Base-by-base conservation (phyloP, 2,888 invertebrate species). In the Conchocele bisecta region DNA sequence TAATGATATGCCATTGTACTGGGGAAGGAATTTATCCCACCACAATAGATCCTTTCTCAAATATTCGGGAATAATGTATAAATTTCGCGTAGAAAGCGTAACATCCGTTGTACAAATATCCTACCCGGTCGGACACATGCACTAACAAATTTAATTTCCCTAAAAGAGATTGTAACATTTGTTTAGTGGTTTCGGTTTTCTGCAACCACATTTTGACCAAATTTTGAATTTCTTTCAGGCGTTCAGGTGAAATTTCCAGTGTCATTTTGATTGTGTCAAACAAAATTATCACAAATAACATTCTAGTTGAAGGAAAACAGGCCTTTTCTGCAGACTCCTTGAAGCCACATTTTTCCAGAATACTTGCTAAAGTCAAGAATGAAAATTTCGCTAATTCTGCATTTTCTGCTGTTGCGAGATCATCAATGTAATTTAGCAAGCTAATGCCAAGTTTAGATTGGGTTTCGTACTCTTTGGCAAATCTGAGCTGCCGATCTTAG, bases 371-470 rank as follows among this genome's bases (percentile, higher is more conserved):
- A 9, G 39, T 50, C 50, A 13, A 1, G 33, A 29, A 51, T 11
- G 42, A 29, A 20, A 61, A 53, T 29, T 20, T 3, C 20, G 53
- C 61, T 24, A 22, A 2, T 20, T 61, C 51, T 26, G 28, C 29
- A 22, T 6, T 50, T 51, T 61, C 53, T 6, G 29, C 48, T 7
- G 46, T 26, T 20, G 42, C 42, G 6, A 42, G n/a, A 42, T 42
- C 42, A 42, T 42, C 42, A 17, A 42, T 11, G 22, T 42, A 42
- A 7, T 42, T 42, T 7, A 42, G 22, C 42, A 42, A 20, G n/a
- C n/a, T 42, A 42, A 42, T 20, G 22, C 6, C n/a, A 9, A 42
- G 17, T 11, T 46, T 46, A 28, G 48, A 29, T n/a, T 7, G 9
- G 7, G 42, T 42, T n/a, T 6, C 17, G 6, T 26, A 48, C 6